Base-by-base conservation (phyloP, 1,140 invertebrate genomes). In the Bombus sibiricus region DNA sequence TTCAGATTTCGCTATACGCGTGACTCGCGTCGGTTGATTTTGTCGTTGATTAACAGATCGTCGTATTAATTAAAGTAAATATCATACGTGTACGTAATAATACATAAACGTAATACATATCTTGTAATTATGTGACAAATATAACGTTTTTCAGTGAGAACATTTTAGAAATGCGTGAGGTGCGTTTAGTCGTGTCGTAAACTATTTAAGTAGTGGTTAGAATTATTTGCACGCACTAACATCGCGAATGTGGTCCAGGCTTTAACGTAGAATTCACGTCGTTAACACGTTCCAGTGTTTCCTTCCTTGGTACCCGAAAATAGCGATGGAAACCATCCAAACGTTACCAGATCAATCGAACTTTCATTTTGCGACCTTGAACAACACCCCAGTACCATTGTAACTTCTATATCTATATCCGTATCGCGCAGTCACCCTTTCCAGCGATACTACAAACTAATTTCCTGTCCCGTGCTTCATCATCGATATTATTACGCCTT, bases 201-300 rank as follows among this genome's bases (percentile, higher is more conserved):
- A 53, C 68, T 81, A 75, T 87, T 73, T 68, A 22, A 32, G 68
- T 91, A 91, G 81, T 66, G 47, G 0, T 84, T 90, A 90, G 81
- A 64, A 85, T 83, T 87, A 81, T 81, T 85, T 89, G 81, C 87
- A 87, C 90, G 89, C 89, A 64, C 74, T 86, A 28, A 76, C 71
- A 75, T 89, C 86, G 90, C 86, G 83, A 91, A 91, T 88, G 86
- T 92, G 92, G 92, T 92, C 89, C 89, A 91, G 92, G 92, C 91
- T 92, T 92, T 92, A 92, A 75, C 41, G 87, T 92, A 92, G 89
- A 83, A 32, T 86, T 81, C 74, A 87, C 62, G 15, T 82, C 59
- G 53, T 25, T 68, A 71, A 57, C 74, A 78, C 88, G 73, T 39
- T 53, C 82, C 43, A 28, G 53, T 47, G 74, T 81, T 75, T 62